Conservation (phyloP, 92 coral and sea anemone species). For the Actinostola sp. region DNA sequence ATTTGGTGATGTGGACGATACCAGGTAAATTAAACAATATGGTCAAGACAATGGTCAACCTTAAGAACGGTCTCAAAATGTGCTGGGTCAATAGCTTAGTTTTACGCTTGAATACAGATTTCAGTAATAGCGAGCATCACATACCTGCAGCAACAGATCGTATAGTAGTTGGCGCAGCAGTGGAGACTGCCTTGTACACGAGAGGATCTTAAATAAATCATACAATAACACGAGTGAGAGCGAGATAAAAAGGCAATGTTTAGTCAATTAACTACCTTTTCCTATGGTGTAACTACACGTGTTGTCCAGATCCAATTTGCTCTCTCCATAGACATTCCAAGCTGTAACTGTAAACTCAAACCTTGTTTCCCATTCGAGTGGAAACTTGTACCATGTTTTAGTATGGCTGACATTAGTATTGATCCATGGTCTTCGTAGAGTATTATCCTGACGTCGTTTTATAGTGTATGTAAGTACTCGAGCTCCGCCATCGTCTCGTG, state of each 20-base stretch:
- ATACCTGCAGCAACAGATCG: slow-evolving; percentile 5
- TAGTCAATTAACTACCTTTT: slow-evolving; percentile 14
- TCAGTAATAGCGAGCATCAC: not conserved
- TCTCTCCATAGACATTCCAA: slow-evolving; percentile 35
- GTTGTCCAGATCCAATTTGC: slow-evolving; percentile 24
- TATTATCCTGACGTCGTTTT: slow-evolving; percentile 13
- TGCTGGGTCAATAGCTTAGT: too few species aligned
- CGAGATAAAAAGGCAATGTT: too few species aligned
- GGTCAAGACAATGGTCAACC: too few species aligned
- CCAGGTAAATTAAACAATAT: too few species aligned
- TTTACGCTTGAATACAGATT: too few species aligned
- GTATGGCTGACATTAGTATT: slow-evolving; percentile 12
- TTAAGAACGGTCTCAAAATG: too few species aligned
- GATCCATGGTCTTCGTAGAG: slow-evolving; percentile 5
- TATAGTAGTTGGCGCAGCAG: too few species aligned
- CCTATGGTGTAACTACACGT: slow-evolving; percentile 20
- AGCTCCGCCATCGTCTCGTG: slow-evolving; percentile 28
- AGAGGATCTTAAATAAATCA: slow-evolving; percentile 15
- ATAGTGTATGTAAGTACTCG: slow-evolving; percentile 21
- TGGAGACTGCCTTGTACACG: not conserved
- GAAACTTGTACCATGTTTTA: slow-evolving; percentile 24
- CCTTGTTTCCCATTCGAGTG: slow-evolving; percentile 13
- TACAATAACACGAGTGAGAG: not conserved
- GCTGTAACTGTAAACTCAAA: slow-evolving; percentile 33
- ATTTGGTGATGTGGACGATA: too few species aligned